A percentile compares a stretch with the other conserved stretches of the same genome.
phyloP scores from a whole-genome alignment of 2,113 vertebrate species.

The Sapayoa aenigma region DNA sequence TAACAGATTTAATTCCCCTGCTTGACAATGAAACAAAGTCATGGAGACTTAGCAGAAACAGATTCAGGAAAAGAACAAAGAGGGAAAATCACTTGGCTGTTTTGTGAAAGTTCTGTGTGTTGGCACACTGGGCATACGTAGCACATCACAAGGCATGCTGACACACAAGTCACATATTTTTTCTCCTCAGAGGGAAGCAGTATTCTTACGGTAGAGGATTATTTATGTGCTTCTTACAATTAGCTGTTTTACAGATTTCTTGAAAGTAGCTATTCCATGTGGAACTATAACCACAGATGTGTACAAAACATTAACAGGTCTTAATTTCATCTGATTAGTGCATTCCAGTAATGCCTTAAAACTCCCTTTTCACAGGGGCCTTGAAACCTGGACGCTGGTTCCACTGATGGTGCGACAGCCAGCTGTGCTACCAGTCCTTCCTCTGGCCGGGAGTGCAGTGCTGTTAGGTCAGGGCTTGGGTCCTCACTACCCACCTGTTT shows the following conservation, averaged over 20 bases:
- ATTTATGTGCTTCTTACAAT: neutral
- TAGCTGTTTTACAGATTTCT: neutral
- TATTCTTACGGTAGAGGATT: neutral
- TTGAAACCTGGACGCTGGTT: neutral
- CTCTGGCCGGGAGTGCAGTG: neutral
- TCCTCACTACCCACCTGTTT: neutral
- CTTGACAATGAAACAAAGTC: constrained; percentile 49
- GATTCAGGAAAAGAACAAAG: constrained; percentile 53
- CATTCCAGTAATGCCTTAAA: neutral
- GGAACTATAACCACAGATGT: neutral
- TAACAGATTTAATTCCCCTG: constrained; percentile 62
- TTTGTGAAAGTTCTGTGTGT: constrained; percentile 30
- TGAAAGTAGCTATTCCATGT: neutral
- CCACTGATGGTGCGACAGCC: neutral
- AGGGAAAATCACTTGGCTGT: constrained; percentile 46
- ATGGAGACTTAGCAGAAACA: constrained; percentile 50
- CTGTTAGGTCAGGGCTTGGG: neutral
- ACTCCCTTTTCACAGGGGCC: neutral
- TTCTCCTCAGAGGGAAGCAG: constrained; percentile 18
- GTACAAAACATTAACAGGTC: neutral
- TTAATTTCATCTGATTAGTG: neutral
- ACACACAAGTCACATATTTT: neutral
- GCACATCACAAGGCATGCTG: constrained; percentile 1
- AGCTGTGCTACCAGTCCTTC: neutral
- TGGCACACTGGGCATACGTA: constrained; percentile 31